Percentiles rank a stretch among this genome's conserved stretches.
Conservation (phyloP, 1,140 invertebrate species). For the Neodiprion lecontei region DNA sequence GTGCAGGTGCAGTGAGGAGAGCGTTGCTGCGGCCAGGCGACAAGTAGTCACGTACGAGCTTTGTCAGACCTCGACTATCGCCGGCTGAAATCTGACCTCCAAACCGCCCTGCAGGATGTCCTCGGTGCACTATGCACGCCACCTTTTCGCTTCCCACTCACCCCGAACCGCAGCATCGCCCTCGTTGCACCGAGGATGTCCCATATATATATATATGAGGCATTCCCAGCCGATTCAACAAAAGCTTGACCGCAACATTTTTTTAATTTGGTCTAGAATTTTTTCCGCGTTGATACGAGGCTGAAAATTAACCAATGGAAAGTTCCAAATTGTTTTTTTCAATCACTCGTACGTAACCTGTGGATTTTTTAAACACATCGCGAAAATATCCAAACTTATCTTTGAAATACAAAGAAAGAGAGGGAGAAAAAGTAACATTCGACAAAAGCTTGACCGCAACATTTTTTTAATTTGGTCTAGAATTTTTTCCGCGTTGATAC, state of each 20-base stretch:
- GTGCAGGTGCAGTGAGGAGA: too few species aligned
- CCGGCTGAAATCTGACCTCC: background rate
- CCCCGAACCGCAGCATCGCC: background rate
- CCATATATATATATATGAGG: background rate
- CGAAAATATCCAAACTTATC: too few species aligned
- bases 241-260: background rate
- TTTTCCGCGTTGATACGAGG: background rate
- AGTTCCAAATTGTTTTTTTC: too few species aligned
- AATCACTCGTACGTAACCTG: too few species aligned
- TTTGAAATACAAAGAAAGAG: too few species aligned
- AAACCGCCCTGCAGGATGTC: background rate
- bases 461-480: background rate
- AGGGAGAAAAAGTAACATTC: background rate
- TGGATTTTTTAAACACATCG: too few species aligned
- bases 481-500: background rate
- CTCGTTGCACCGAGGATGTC: background rate
- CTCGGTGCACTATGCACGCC: background rate
- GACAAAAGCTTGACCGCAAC: background rate
- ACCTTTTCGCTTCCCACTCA: background rate
- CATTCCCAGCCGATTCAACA: background rate
- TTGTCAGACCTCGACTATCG: conserved; percentile 2
- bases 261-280: background rate
- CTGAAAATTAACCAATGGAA: too few species aligned
- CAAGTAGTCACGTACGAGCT: background rate
- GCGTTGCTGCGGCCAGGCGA: background rate